Percentiles rank a stretch among this genome's conserved stretches.
Evolutionary conservation across 2,888 invertebrate genomes (phyloP).

Genomic region (Zygogramma bicolorata): DNA sequence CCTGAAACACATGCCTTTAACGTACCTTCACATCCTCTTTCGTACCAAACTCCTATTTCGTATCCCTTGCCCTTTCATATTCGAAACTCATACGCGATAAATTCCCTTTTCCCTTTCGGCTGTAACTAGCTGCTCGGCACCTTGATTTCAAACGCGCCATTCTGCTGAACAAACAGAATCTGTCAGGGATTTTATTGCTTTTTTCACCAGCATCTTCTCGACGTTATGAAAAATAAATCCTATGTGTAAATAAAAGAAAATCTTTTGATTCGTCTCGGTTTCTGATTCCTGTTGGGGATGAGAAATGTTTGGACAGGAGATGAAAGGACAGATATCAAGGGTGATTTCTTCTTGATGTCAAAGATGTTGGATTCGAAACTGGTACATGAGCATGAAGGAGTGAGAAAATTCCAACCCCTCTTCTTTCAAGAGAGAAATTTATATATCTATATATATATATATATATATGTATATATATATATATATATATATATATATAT

Average conservation of each 20-base stretch:
- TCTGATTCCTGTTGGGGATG: constrained; percentile 36
- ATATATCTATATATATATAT: no score
- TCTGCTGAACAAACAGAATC: constrained; percentile 36
- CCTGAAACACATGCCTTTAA: no score
- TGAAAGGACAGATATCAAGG: neutral
- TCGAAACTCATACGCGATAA: neutral
- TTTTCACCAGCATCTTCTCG: constrained; percentile 44
- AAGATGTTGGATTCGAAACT: neutral
- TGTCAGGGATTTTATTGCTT: constrained; percentile 34
- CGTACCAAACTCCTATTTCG: neutral
- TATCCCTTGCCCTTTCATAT: neutral
- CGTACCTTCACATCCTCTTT: no score
- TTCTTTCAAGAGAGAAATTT: no score
- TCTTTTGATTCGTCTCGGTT: constrained; percentile 34
- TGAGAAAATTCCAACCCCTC: neutral
- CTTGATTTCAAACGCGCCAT: constrained; percentile 15
- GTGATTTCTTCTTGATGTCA: neutral
- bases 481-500: no score
- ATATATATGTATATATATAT: no score
- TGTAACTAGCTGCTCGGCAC: constrained; percentile 21
- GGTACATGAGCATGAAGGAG: neutral
- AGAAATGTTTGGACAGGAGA: constrained; percentile 12
- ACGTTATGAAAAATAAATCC: constrained; percentile 64
- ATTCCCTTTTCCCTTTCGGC: constrained; percentile 3
- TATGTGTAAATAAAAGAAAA: constrained; percentile 55